phyloP scores from a whole-genome alignment of 2,888 invertebrate species.

The Hirtodrosophila cameraria region DNA sequence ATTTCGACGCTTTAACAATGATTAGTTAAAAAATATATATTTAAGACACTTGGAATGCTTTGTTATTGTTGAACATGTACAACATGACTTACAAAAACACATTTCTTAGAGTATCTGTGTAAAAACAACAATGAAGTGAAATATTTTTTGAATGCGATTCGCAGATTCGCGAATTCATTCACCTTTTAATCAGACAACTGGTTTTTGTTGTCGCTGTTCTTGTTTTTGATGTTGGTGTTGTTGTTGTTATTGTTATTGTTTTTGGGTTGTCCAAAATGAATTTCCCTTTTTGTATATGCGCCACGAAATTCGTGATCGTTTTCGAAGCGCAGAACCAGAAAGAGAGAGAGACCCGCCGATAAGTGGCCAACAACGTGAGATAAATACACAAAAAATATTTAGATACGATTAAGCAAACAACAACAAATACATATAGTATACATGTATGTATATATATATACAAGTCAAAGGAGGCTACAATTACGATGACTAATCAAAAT shows the following conservation, averaged over 20 bases:
- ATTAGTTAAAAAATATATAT: too few relatives aligned
- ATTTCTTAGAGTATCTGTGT: constrained; percentile 21
- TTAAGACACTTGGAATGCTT: too few relatives aligned
- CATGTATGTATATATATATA: neutral
- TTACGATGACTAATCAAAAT: constrained; percentile 69
- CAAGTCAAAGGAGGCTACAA: constrained; percentile 51
- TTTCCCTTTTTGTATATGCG: constrained; percentile 77
- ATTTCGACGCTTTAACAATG: too few relatives aligned
- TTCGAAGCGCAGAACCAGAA: too few relatives aligned
- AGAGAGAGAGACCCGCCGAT: constrained; percentile 36
- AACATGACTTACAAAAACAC: too few relatives aligned
- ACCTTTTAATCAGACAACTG: constrained; percentile 76
- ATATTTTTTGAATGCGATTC: constrained; percentile 54
- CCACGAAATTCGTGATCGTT: constrained; percentile 64
- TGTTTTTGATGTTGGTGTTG: constrained; percentile 22
- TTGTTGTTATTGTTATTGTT: constrained; percentile 25
- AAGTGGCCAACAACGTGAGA: constrained; percentile 68
- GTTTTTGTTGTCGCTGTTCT: constrained; percentile 35
- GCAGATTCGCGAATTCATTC: constrained; percentile 66
- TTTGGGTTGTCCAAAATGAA: constrained; percentile 52
- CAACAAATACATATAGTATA: constrained; percentile 12
- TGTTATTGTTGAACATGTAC: too few relatives aligned
- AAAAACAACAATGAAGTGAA: too few relatives aligned
- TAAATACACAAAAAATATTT: constrained; percentile 72
- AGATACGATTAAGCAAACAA: constrained; percentile 54